These are phyloP conservation scores for Sardina pilchardus DNA, from an alignment of 2,113 vertebrate genomes.

Conservation along the genomic window DNA sequence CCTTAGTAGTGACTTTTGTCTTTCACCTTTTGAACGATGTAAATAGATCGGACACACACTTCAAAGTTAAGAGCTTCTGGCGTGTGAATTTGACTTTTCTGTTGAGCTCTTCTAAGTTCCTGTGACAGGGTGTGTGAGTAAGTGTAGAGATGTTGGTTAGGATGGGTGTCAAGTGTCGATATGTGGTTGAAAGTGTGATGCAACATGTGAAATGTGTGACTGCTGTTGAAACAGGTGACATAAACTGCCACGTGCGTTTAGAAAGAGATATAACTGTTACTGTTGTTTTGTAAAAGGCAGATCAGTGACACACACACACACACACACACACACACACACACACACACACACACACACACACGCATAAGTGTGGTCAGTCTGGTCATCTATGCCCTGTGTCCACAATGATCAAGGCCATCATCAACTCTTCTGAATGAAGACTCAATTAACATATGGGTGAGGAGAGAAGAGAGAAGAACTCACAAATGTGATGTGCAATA, in stretches of 20 bases:
- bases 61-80: neutral
- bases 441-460: no score
- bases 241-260: neutral
- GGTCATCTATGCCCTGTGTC: no score
- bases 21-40: no score
- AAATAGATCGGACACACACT: neutral
- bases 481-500: conserved; percentile 77
- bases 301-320: neutral
- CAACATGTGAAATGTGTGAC: no score
- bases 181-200: no score
- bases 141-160: no score
- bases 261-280: neutral
- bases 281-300: neutral
- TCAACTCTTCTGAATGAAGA: neutral
- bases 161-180: no score
- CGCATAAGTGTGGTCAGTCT: no score
- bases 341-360: neutral
- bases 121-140: neutral
- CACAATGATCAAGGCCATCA: no score
- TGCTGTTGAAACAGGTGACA: neutral
- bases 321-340: neutral
- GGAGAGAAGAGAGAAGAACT: conserved; percentile 59
- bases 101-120: neutral
- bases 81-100: neutral
- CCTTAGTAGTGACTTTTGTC: no score